Evolutionary conservation across 2,888 invertebrate species (phyloP).

Genomic region (Eucera pruinosa): DNA sequence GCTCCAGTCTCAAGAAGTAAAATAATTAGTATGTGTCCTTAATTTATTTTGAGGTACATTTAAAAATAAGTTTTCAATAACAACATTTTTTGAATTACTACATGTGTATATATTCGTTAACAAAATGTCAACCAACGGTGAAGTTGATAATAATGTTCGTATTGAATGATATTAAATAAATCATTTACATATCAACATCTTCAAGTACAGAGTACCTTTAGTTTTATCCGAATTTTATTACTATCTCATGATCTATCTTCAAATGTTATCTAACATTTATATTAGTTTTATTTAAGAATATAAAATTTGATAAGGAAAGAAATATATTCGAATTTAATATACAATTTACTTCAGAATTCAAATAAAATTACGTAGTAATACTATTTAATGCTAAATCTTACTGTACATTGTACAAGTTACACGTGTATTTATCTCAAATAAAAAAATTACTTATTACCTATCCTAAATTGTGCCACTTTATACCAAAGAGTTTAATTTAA

Average conservation of each 20-base stretch:
- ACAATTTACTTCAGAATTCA: conserved; percentile 26
- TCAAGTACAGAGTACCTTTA: background rate
- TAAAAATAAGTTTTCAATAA: conserved; percentile 24
- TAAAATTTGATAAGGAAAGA: background rate
- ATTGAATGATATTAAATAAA: conserved; percentile 34
- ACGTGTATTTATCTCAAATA: conserved; percentile 42
- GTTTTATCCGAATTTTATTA: conserved; percentile 9
- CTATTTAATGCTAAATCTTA: conserved; percentile 45
- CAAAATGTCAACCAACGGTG: conserved; percentile 31
- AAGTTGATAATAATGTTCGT: conserved; percentile 13
- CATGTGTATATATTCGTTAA: conserved; percentile 11
- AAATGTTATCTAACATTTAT: conserved; percentile 5
- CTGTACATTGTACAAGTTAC: conserved; percentile 53
- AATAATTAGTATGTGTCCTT: conserved; percentile 1
- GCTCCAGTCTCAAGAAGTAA: conserved; percentile 10
- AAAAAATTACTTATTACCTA: conserved; percentile 36
- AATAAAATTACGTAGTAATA: conserved; percentile 42
- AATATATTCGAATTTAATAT: conserved; percentile 35
- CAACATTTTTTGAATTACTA: conserved; percentile 12
- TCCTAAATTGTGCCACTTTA: conserved; percentile 31
- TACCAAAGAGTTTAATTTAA: conserved; percentile 37
- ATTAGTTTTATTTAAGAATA: conserved; percentile 14
- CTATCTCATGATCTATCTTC: background rate
- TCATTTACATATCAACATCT: conserved; percentile 7
- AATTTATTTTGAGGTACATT: conserved; percentile 1